Evolutionary conservation across 1,140 invertebrate genomes (phyloP).

Genomic region (Tribolium madens): DNA sequence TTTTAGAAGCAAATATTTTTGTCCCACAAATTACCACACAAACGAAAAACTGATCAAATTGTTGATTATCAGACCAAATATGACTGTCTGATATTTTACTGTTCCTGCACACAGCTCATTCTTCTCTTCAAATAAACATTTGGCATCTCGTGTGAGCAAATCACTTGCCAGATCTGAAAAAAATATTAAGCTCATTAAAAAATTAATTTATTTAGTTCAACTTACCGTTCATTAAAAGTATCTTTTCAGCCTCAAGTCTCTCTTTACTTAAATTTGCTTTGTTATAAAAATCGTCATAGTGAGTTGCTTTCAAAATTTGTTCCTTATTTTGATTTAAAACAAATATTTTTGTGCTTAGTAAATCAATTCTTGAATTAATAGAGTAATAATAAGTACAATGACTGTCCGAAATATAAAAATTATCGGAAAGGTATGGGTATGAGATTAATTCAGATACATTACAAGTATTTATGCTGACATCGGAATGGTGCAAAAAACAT

Average conservation of each 20-base stretch:
- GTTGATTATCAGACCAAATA: background rate
- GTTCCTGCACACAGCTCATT: background rate
- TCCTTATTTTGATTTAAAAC: background rate
- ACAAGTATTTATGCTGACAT: background rate
- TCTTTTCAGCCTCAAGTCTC: background rate
- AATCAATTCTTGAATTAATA: background rate
- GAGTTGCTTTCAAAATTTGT: background rate
- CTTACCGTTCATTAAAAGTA: background rate
- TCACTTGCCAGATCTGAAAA: background rate
- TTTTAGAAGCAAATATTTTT: background rate
- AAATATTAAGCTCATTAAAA: background rate
- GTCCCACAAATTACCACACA: background rate
- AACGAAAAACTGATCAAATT: background rate
- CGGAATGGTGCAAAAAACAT: background rate
- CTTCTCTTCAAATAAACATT: too few species aligned
- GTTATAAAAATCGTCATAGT: background rate
- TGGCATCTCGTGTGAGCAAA: background rate
- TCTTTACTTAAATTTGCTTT: background rate
- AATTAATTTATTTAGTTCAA: background rate
- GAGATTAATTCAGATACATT: background rate
- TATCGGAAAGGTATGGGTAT: background rate
- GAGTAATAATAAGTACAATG: too few species aligned
- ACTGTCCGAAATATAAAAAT: too few species aligned
- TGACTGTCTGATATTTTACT: background rate
- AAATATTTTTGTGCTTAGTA: background rate